phyloP scores from a whole-genome alignment of 2,888 invertebrate genomes.

The Brassicogethes aeneus region DNA sequence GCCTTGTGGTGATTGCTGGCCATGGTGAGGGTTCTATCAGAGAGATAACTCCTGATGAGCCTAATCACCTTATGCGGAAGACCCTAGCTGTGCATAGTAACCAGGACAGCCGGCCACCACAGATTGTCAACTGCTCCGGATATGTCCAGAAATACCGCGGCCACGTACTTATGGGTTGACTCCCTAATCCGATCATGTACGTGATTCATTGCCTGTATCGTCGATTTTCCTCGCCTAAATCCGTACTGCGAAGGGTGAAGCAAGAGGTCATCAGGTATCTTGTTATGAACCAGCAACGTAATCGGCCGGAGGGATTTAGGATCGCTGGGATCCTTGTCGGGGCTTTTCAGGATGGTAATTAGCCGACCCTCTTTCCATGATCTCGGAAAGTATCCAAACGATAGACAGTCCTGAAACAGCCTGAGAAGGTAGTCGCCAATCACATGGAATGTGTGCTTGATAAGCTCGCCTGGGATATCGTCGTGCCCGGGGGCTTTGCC shows the following conservation, averaged over 20 bases:
- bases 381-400: constrained; percentile 4
- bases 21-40: not conserved
- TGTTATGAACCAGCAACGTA: constrained; percentile 3
- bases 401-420: not conserved
- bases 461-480: too few species aligned
- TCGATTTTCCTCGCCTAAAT: constrained; percentile 2
- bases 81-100: not conserved
- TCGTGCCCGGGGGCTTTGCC: too few species aligned
- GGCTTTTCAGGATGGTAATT: constrained; percentile 2
- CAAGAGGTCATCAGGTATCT: constrained; percentile 2
- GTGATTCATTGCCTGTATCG: constrained; percentile 3
- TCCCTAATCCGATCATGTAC: not conserved
- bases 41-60: not conserved
- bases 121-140: constrained; percentile 2
- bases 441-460: not conserved
- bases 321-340: not conserved
- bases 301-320: constrained; percentile 7
- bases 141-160: not conserved
- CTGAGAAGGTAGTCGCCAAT: not conserved
- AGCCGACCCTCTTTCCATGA: constrained; percentile 5
- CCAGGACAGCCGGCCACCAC: constrained; percentile 1
- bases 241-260: constrained; percentile 4
- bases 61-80: not conserved
- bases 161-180: constrained; percentile 2
- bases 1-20: constrained; percentile 1